Percentiles rank a stretch among this genome's conserved stretches.
phyloP scores from a whole-genome alignment of 2,888 invertebrate species.

The Tanypteryx hageni region DNA sequence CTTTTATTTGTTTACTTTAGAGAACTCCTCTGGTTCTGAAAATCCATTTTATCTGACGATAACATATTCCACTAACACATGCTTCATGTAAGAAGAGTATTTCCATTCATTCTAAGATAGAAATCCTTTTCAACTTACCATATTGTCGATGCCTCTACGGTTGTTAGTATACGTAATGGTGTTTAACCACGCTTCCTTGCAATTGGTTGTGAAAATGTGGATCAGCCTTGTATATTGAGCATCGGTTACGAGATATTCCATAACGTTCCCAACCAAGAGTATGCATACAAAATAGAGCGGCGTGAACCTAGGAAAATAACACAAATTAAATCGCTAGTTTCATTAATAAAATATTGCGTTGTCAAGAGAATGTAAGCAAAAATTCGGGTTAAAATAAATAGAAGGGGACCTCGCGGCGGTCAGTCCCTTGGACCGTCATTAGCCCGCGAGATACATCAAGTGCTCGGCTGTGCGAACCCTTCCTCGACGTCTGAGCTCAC shows the following conservation, averaged over 20 bases:
- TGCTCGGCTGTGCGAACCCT: too few relatives aligned
- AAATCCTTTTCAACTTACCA: conserved; percentile 33
- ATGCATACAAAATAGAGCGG: neutral
- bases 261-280: neutral
- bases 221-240: conserved; percentile 16
- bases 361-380: too few relatives aligned
- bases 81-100: neutral
- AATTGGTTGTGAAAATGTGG: conserved; percentile 8
- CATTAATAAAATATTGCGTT: too few relatives aligned
- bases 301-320: conserved; percentile 27
- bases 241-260: neutral
- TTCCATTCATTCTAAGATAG: neutral
- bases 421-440: too few relatives aligned
- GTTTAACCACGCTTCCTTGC: conserved; percentile 23
- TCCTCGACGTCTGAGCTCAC: too few relatives aligned
- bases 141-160: conserved; percentile 34
- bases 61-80: neutral
- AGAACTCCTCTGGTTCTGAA: too few relatives aligned
- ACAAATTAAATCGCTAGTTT: too few relatives aligned
- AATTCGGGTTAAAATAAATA: too few relatives aligned
- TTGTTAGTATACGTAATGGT: conserved; percentile 47
- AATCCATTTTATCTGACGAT: neutral
- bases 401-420: too few relatives aligned
- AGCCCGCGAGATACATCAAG: too few relatives aligned
- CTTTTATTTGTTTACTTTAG: too few relatives aligned